These are phyloP conservation scores for Toxonevra muliebris DNA, from an alignment of 2,888 invertebrate species.

Conservation along the genomic window DNA sequence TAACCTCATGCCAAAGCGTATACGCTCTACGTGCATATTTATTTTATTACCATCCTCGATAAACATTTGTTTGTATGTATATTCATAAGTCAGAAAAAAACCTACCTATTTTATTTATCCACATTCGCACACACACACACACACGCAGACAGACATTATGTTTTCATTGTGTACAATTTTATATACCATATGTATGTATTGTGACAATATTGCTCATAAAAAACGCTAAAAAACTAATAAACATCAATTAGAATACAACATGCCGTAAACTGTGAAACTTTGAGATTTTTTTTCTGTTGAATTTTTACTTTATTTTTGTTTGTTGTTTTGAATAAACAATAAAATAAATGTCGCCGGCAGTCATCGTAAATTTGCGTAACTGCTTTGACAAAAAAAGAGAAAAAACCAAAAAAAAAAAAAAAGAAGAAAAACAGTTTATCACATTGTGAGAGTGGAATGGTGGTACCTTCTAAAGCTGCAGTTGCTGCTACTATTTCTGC, in stretches of 20 bases:
- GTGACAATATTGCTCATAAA: constrained; percentile 1
- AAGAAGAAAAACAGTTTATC: not conserved
- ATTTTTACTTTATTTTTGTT: too few species aligned
- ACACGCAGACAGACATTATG: not conserved
- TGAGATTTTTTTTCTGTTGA: too few species aligned
- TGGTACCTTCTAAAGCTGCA: too few species aligned
- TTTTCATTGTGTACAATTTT: not conserved
- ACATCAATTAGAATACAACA: not conserved
- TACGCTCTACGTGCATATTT: too few species aligned
- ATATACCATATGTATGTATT: not conserved
- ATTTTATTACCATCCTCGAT: too few species aligned
- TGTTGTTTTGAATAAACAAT: too few species aligned
- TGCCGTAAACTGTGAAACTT: not conserved
- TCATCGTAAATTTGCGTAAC: not conserved
- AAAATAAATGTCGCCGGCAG: not conserved
- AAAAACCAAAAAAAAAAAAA: not conserved
- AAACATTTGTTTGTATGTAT: too few species aligned
- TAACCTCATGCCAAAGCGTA: too few species aligned
- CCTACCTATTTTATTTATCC: not conserved
- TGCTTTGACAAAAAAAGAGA: not conserved
- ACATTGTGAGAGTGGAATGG: too few species aligned
- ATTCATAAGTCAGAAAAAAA: too few species aligned
- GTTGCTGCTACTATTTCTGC: too few species aligned
- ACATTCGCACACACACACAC: not conserved
- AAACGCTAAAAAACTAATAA: not conserved